A percentile compares a stretch with the other conserved stretches of the same genome.
phyloP scores from a whole-genome alignment of 1,140 invertebrate species.

The Chelonus insularis region DNA sequence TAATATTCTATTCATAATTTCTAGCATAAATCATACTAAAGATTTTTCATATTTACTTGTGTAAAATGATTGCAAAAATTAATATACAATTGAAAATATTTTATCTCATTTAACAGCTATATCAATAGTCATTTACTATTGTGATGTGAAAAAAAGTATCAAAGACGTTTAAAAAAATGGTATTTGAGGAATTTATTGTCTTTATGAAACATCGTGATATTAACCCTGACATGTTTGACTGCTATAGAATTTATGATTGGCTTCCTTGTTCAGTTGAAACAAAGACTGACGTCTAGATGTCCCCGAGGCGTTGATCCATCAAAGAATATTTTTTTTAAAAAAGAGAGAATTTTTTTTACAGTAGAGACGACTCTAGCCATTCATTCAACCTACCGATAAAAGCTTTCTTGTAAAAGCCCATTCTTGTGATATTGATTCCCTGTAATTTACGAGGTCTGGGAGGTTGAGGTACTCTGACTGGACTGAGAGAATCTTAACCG shows the following conservation, averaged over 20 bases:
- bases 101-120: no score
- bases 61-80: no score
- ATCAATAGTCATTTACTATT: no score
- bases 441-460: slow-evolving; percentile 37
- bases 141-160: no score
- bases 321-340: neutral
- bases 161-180: no score
- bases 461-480: slow-evolving; percentile 22
- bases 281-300: neutral
- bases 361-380: neutral
- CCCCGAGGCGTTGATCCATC: slow-evolving; percentile 1
- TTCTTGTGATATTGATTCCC: slow-evolving; percentile 39
- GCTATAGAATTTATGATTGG: slow-evolving; percentile 30
- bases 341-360: neutral
- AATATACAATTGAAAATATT: no score
- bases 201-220: slow-evolving; percentile 1
- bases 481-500: slow-evolving; percentile 10
- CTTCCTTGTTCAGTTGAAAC: neutral
- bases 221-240: slow-evolving; percentile 27
- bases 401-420: slow-evolving; percentile 35
- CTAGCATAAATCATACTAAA: no score
- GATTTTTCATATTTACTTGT: no score
- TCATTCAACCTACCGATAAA: slow-evolving; percentile 27
- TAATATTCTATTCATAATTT: no score
- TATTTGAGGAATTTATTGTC: no score